Evolutionary conservation across 1,140 invertebrate genomes (phyloP).

Genomic region (Bicyclus anynana): DNA sequence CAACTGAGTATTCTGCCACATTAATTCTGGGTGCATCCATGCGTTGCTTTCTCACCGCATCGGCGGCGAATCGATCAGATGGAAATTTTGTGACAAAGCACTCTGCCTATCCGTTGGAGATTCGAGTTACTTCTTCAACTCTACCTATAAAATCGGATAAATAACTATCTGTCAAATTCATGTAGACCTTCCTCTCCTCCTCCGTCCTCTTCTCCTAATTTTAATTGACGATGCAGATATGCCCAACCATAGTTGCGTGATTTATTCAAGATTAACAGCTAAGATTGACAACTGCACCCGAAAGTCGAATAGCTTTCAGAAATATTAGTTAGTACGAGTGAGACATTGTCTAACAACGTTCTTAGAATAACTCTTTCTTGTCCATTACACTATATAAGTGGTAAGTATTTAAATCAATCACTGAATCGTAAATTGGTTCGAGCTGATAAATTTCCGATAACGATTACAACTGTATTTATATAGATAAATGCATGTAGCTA

Average conservation of each 20-base stretch:
- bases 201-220: no score
- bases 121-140: neutral
- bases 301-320: no score
- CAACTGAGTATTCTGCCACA: conserved; percentile 50
- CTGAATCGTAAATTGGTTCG: neutral
- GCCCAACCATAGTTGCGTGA: no score
- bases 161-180: no score
- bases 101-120: neutral
- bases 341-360: neutral
- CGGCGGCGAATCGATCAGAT: conserved; percentile 41
- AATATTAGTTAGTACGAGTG: neutral
- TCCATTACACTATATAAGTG: neutral
- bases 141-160: no score
- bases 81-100: conserved; percentile 31
- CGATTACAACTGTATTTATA: neutral
- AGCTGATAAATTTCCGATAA: neutral
- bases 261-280: no score
- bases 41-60: conserved; percentile 51
- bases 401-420: neutral
- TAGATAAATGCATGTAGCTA: neutral
- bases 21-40: conserved; percentile 47
- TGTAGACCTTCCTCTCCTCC: no score
- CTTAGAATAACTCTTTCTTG: neutral
- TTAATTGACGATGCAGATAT: no score
- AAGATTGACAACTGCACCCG: no score